Conservation (phyloP, 2,113 vertebrate genomes). For the Malaclemys terrapin region DNA sequence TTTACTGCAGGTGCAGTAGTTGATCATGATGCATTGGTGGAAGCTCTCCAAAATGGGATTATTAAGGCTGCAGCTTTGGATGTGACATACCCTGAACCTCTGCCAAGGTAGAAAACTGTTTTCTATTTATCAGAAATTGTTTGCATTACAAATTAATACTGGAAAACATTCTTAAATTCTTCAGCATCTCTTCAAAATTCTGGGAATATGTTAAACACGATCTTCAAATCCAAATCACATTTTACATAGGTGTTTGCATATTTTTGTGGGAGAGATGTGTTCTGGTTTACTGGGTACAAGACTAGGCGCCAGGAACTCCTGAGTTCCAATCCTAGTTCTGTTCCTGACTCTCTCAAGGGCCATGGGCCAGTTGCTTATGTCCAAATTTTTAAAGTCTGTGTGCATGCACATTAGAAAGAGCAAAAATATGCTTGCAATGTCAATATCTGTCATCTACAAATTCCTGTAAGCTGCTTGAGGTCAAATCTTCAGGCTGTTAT, state of each 20-base stretch:
- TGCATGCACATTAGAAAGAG: neutral
- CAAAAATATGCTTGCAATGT: neutral
- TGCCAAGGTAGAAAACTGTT: slow-evolving; percentile 80
- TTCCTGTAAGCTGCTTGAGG: neutral
- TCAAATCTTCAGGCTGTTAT: neutral
- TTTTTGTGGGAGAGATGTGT: neutral
- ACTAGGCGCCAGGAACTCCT: neutral
- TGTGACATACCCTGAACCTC: slow-evolving; percentile 85
- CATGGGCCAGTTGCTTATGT: neutral
- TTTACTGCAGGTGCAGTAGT: slow-evolving; percentile 80
- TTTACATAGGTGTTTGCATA: neutral
- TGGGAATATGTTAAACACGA: neutral
- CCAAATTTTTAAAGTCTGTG: neutral
- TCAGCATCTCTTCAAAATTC: neutral
- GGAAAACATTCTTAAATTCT: neutral
- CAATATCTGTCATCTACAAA: neutral
- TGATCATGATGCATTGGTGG: slow-evolving; percentile 85
- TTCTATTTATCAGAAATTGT: slow-evolving; percentile 3
- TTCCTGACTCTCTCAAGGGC: neutral
- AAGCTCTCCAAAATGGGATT: slow-evolving; percentile 80
- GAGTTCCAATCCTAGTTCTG: neutral
- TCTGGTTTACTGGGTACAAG: neutral
- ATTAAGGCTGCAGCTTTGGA: slow-evolving; percentile 85
- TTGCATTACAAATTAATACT: neutral
- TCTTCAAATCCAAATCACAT: neutral